Base-by-base conservation (phyloP, 2,113 vertebrate species). In the Monopterus albus region DNA sequence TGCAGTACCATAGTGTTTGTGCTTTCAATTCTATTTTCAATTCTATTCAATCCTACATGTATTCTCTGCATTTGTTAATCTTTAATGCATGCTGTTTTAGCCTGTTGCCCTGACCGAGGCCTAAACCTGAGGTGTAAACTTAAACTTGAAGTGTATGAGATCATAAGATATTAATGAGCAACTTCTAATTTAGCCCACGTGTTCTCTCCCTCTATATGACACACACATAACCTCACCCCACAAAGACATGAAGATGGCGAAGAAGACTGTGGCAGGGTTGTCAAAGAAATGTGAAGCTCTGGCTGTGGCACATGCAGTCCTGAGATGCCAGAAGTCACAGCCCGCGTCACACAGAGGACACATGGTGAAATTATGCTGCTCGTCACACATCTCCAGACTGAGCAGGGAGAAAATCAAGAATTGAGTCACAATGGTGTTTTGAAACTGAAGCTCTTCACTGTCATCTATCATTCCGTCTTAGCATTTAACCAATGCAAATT, bases 161-260 rank as follows among this genome's bases (percentile, higher is more conserved):
- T 57, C 18, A 28, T 53, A 20, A 18, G 9, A 15, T 29, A 66
- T 70, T 20, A 49, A 62, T 26, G 20, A 61, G 43, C 38, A 46
- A 25, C 46, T 39, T 23, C 25, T 40, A 11, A 20, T 49, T 33
- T 51, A 53, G 45, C 72, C 38, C 51, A 33, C 25, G 17, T 25
- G 21, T 11, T 64, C 38, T 18, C 21, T 42, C 35, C 52, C 39
- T 25, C 21, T 23, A 11, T 5, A 26, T 15, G 52, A n/a, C 31
- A 26, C 42, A 57, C 43, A 26, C 3, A 12, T 17, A 75, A 36
- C 70, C 96, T 93, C 91, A 99, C 98, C 98, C 97, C 98, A 99
- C 45, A 99, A 92, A 75, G 97, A 98, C 97, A 99, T 99, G 80
- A 99, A 99, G 84, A 99, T 89, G 69, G 97, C 95, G 59, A 99